A percentile compares a stretch with the other conserved stretches of the same genome.
These are phyloP conservation scores for Darevskia nairensis DNA, from an alignment of 2,797 vertebrate species.

Conservation along the genomic window DNA sequence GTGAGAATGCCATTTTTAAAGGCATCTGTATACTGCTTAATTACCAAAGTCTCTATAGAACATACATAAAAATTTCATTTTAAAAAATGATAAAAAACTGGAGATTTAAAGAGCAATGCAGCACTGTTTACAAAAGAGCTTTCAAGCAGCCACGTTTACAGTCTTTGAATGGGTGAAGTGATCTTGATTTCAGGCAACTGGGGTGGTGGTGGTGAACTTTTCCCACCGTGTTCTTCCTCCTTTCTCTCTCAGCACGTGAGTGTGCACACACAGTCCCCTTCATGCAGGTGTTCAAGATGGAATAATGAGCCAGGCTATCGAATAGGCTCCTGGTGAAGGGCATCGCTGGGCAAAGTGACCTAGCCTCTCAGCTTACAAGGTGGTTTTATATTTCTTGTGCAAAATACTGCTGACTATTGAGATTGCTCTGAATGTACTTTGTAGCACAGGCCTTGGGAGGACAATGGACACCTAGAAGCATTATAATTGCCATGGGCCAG, in stretches of 20 bases:
- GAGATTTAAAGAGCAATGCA: not conserved
- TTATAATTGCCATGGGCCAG: conserved; percentile 2
- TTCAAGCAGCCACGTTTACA: not conserved
- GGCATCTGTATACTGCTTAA: not conserved
- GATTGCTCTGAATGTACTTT: conserved; percentile 37
- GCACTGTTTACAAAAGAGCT: not conserved
- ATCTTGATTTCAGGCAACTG: not conserved
- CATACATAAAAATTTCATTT: too few relatives aligned
- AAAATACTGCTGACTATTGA: conserved; percentile 16
- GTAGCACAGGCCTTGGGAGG: not conserved
- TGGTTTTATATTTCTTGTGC: conserved; percentile 21
- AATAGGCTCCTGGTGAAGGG: not conserved
- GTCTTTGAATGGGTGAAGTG: not conserved
- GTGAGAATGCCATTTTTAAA: not conserved
- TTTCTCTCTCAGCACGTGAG: not conserved
- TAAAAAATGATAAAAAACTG: not conserved
- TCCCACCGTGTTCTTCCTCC: not conserved
- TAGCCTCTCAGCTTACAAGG: conserved; percentile 12
- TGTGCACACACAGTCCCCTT: not conserved
- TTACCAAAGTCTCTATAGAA: too few relatives aligned
- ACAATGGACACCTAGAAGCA: not conserved
- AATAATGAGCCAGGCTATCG: conserved; percentile 18
- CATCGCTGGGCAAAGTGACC: conserved; percentile 7
- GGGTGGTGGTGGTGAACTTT: not conserved
- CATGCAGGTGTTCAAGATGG: conserved; percentile 11